Percentiles rank a stretch among this genome's conserved stretches.
Evolutionary conservation across 1,140 invertebrate genomes (phyloP).

Genomic region (roundworm (Caenorhabditis elegans)): WBcel235 BX284606.5:2392501-2393000

Average conservation of each 20-base stretch:
- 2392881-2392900: too few species aligned
- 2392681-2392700: background rate
- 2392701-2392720: background rate
- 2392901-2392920: too few species aligned
- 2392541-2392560: background rate
- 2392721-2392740: background rate
- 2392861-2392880: too few species aligned
- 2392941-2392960: too few species aligned
- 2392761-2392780: background rate
- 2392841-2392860: constrained; percentile 17
- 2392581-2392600: background rate
- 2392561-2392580: background rate
- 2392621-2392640: constrained; percentile 20
- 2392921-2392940: too few species aligned
- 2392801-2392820: background rate
- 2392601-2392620: constrained; percentile 8
- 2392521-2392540: background rate
- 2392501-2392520: constrained; percentile 1
- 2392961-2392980: too few species aligned
- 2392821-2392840: background rate
- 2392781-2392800: background rate
- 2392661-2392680: background rate
- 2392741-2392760: constrained; percentile 23
- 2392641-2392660: constrained; percentile 22
- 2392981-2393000: too few species aligned